Base-by-base conservation (phyloP, 1,140 invertebrate genomes). In the Lepidurus arcticus region DNA sequence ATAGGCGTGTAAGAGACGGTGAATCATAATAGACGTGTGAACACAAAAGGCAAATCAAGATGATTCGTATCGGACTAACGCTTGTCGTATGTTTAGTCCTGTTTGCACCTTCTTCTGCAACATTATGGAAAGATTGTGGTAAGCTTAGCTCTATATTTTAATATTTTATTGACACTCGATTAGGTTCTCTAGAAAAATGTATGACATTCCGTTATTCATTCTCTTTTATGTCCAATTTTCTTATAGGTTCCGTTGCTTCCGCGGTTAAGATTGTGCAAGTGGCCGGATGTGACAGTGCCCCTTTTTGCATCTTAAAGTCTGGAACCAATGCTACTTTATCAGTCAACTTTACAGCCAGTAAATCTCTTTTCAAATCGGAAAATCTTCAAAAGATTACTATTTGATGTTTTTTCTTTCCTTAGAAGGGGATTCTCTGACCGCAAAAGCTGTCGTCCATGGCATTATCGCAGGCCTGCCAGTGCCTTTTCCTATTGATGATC, bases 401-500 rank as follows among this genome's bases (percentile, higher is more conserved):
- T 75, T 34, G 7, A 13, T 2, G 0, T 21, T 24, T 8, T 77
- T 8, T 53, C 65, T 76, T 47, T 82, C 86, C 85, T 16, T 82
- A 90, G 90, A 85, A 34, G 80, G 82, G 79, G 84, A 86, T 21
- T 81, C 86, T 0, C 82, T 81, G 4, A 80, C 78, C n/a, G 82
- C 92, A 5, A 88, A 84, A 42, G 88, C 89, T 3, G 87, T 89
- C 2, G 90, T 92, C 0, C 89, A 92, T 84, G 92, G 92, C 4
- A 86, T 92, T 44, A 86, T 94, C 24, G 85, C 89, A 83, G 89
- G 88, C 74, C 82, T 92, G 13, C 89, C 90, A 1, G 85, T 92
- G 78, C 91, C 91, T 42, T 94, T 93, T 82, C 88, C 88, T 11
- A 81, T 93, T 78, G 84, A 88, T 8, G 89, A 93, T 82, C 85